Percentiles rank a stretch among this genome's conserved stretches.
Evolutionary conservation across 2,888 invertebrate genomes (phyloP).

Genomic region (Hirtodrosophila duncani): DNA sequence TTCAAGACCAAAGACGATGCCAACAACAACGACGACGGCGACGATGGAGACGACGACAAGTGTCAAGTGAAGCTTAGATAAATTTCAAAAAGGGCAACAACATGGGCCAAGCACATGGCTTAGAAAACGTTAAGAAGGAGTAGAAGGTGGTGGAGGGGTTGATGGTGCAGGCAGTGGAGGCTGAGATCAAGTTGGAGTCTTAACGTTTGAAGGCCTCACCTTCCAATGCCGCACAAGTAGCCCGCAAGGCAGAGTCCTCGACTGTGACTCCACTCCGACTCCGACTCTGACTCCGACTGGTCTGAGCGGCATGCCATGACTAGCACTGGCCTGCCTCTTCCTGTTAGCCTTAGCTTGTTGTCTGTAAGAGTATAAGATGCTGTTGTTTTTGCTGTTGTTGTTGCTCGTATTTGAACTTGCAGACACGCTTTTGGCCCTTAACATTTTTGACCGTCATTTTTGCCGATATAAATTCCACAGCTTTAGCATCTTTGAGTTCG

Average conservation of each 20-base stretch:
- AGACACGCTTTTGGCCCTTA: constrained; percentile 76
- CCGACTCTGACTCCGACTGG: constrained; percentile 17
- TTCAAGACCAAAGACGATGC: constrained; percentile 38
- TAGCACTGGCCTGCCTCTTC: constrained; percentile 29
- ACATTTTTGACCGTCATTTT: constrained; percentile 71
- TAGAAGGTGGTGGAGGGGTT: constrained; percentile 8
- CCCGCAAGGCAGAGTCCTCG: constrained; percentile 30
- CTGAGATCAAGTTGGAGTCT: constrained; percentile 16
- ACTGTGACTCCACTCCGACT: constrained; percentile 12
- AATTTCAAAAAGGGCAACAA: constrained; percentile 67
- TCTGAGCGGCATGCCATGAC: constrained; percentile 48
- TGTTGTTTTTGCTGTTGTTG: too few relatives aligned
- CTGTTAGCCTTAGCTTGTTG: too few relatives aligned
- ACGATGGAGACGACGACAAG: constrained; percentile 54
- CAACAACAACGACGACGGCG: constrained; percentile 28
- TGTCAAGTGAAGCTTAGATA: constrained; percentile 69
- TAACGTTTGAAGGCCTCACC: constrained; percentile 45
- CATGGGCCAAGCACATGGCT: constrained; percentile 24
- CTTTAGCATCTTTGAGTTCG: constrained; percentile 24
- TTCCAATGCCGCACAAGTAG: constrained; percentile 67
- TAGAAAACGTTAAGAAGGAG: constrained; percentile 3
- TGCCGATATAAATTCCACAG: constrained; percentile 68
- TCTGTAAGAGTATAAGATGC: too few relatives aligned
- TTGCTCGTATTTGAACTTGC: constrained; percentile 69
- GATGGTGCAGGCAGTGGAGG: constrained; percentile 11